Evolutionary conservation across 2,888 invertebrate genomes (phyloP).

Genomic region (Stenodema calcarata): DNA sequence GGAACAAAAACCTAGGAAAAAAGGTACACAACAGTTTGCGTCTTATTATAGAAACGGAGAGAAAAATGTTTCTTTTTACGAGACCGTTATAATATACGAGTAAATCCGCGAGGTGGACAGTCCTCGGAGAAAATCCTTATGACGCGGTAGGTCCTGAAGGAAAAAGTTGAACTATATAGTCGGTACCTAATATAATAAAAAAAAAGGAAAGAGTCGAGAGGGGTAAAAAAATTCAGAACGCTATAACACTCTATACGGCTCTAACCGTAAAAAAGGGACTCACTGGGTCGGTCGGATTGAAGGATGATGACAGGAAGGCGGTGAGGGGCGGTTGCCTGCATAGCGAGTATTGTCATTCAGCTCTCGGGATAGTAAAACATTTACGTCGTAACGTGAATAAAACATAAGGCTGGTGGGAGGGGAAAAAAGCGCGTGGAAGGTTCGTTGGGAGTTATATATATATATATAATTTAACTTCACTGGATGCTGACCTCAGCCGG

Average conservation of each 20-base stretch:
- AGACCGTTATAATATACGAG: too few relatives aligned
- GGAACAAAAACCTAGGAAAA: too few relatives aligned
- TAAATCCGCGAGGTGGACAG: not conserved
- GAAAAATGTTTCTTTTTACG: too few relatives aligned
- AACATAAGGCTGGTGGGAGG: not conserved
- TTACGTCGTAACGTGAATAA: not conserved
- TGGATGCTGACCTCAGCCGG: not conserved
- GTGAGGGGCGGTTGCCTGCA: not conserved
- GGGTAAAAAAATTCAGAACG: not conserved
- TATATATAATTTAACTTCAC: too few relatives aligned
- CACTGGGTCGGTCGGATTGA: not conserved
- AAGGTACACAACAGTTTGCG: too few relatives aligned
- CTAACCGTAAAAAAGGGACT: not conserved
- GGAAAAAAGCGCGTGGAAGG: not conserved
- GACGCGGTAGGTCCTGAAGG: not conserved
- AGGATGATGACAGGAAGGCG: not conserved
- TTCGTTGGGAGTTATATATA: not conserved
- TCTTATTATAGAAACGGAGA: too few relatives aligned
- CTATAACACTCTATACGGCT: not conserved
- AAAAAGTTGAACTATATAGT: not conserved
- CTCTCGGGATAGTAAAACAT: constrained; percentile 17
- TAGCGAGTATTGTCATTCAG: constrained; percentile 9
- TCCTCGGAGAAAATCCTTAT: not conserved
- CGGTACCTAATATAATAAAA: not conserved
- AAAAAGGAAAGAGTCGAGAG: not conserved